Evolutionary conservation across 2,113 vertebrate genomes (phyloP), one percentile per base, ranked within the genome.

Genomic region (Pseudonaja textilis): DNA sequence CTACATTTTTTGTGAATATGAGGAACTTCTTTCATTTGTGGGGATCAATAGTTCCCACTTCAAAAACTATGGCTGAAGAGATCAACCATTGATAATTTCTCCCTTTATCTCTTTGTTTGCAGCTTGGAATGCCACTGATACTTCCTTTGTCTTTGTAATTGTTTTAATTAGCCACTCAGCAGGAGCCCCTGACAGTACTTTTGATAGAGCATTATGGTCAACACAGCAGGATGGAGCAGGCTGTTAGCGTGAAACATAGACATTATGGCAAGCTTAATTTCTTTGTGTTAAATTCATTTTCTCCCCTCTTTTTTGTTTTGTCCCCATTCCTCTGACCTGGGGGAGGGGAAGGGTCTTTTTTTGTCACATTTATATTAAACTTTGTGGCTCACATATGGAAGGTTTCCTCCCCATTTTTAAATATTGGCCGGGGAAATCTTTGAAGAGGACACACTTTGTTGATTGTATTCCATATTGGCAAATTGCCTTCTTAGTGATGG

Each of bases 141-240:
- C 96, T 96, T 97, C 94, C 97, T 98, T 99, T 99, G 98, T 99
- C 96, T 98, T 96, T 98, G 96, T 98, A 99, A 98, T 98, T 98
- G 98, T 98, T 98, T 99, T 98, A 99, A 99, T 99, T 99, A 98
- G 98, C 98, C 97, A 94, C 98, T 95, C 97, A 95, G 98, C 97
- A 95, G 98, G 98, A 97, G 93, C 95, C 95, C 93, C 94, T 94
- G 96, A 81, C 96, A 81, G 96, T 11, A 96, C 93, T 90, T 85
- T 96, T 29, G 95, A 91, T 89, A 25, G 94, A 94, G 95, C 69
- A 93, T 95, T 96, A 85, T 91, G 93, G 96, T 81, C 88, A 12
- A 56, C 97, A 4, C 97, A 97, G 97, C 96, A 2, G 97, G 97
- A 92, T 95, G 34, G 94, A 64, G 89, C 88, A 93, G 91, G 93